phyloP scores from a whole-genome alignment of 2,888 invertebrate genomes.

The Rugalucina vietnamica region DNA sequence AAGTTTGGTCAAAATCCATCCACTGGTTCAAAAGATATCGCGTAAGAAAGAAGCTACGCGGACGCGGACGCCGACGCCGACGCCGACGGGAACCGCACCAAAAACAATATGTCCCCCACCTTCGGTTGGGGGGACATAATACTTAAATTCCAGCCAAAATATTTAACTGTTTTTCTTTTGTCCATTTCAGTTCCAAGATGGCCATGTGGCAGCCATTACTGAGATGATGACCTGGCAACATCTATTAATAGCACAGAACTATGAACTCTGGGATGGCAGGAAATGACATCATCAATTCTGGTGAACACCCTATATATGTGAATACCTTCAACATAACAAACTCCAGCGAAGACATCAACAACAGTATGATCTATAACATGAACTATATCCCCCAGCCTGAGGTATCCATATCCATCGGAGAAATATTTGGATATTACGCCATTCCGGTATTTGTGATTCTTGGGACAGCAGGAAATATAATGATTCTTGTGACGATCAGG shows the following conservation, averaged over 20 bases:
- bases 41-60: too few relatives aligned
- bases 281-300: background rate
- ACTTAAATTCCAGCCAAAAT: too few relatives aligned
- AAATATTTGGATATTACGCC: constrained; percentile 61
- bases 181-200: background rate
- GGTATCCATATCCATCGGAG: background rate
- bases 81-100: too few relatives aligned
- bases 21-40: too few relatives aligned
- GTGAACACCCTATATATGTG: background rate
- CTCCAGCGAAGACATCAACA: background rate
- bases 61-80: too few relatives aligned
- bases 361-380: background rate
- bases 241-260: background rate
- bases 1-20: too few relatives aligned
- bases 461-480: constrained; percentile 77
- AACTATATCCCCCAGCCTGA: background rate
- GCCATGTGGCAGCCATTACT: background rate
- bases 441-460: constrained; percentile 76
- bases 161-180: background rate
- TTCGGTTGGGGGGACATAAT: too few relatives aligned
- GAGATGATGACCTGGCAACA: background rate
- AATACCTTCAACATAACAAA: background rate
- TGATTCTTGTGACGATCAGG: constrained; percentile 71
- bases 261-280: background rate
- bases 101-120: too few relatives aligned